A percentile compares a stretch with the other conserved stretches of the same genome.
These are phyloP conservation scores for Dicaeum eximium DNA, from an alignment of 2,113 vertebrate genomes.

Conservation along the genomic window DNA sequence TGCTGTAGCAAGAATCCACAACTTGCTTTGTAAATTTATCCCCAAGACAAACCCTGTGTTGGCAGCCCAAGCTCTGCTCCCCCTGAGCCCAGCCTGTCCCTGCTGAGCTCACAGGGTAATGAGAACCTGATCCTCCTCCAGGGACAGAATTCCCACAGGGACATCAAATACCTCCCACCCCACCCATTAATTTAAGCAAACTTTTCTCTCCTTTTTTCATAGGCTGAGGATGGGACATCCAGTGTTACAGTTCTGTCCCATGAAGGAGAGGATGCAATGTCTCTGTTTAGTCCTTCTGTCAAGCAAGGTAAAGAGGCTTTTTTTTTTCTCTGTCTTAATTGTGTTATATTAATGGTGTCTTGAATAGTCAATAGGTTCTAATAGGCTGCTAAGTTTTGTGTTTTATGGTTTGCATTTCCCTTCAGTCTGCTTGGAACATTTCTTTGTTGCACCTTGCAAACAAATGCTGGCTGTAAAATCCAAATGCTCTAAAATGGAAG, in stretches of 20 bases:
- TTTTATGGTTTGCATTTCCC: not conserved
- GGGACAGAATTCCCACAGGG: not conserved
- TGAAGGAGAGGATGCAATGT: slow-evolving; percentile 87
- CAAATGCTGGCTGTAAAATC: not conserved
- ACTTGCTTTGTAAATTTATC: not conserved
- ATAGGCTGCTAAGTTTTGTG: not conserved
- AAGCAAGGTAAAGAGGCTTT: slow-evolving; percentile 72
- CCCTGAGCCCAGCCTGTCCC: not conserved
- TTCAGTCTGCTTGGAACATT: not conserved
- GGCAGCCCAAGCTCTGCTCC: not conserved
- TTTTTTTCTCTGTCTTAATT: not conserved
- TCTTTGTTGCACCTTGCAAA: not conserved
- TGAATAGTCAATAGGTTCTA: not conserved
- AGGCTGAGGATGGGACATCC: slow-evolving; percentile 87
- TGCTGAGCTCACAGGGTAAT: not conserved
- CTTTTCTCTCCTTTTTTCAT: not conserved
- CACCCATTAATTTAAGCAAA: not conserved
- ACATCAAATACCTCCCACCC: not conserved
- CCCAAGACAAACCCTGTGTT: not conserved
- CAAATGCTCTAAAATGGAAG: not conserved
- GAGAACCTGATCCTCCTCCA: not conserved
- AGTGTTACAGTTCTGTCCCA: slow-evolving; percentile 76
- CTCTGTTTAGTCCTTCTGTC: slow-evolving; percentile 70
- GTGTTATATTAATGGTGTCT: not conserved
- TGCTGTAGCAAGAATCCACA: not conserved